Conservation (phyloP, 2,888 invertebrate genomes). For the Lasioglossum lativentre region DNA sequence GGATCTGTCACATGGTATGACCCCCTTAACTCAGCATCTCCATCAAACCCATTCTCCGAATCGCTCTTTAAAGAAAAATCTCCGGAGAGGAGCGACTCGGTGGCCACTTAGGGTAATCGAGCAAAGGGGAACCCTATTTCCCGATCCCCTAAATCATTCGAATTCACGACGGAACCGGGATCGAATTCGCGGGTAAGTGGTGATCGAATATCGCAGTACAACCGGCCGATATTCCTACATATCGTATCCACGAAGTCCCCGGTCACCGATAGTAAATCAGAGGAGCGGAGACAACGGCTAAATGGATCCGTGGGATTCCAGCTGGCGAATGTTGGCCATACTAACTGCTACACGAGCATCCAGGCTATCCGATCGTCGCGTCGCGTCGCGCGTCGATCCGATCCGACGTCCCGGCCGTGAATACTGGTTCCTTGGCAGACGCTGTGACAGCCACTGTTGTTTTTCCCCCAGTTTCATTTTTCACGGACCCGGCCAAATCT, state of each 20-base stretch:
- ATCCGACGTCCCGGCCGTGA: constrained; percentile 37
- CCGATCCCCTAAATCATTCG: neutral
- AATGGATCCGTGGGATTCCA: constrained; percentile 61
- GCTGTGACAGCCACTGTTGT: constrained; percentile 53
- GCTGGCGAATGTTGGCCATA: constrained; percentile 35
- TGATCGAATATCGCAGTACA: constrained; percentile 26
- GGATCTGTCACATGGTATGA: too few species aligned
- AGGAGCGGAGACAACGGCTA: constrained; percentile 39
- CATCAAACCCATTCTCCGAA: neutral
- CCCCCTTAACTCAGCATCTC: too few species aligned
- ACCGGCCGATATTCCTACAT: constrained; percentile 30
- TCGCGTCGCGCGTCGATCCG: constrained; percentile 5
- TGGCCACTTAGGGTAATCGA: neutral
- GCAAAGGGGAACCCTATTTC: neutral
- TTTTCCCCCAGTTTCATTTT: constrained; percentile 23
- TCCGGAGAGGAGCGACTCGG: too few species aligned
- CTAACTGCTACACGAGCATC: constrained; percentile 51
- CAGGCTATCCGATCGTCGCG: constrained; percentile 54
- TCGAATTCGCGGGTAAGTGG: constrained; percentile 12
- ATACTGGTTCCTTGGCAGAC: constrained; percentile 63
- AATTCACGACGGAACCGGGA: neutral
- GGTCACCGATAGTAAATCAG: constrained; percentile 58
- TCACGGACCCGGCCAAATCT: constrained; percentile 52
- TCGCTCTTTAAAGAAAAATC: neutral
- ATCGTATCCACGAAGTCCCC: constrained; percentile 28